Evolutionary conservation across 35 echinoderm and acorn worm genomes (phyloP).

Genomic region (Ptychodera flava): DNA sequence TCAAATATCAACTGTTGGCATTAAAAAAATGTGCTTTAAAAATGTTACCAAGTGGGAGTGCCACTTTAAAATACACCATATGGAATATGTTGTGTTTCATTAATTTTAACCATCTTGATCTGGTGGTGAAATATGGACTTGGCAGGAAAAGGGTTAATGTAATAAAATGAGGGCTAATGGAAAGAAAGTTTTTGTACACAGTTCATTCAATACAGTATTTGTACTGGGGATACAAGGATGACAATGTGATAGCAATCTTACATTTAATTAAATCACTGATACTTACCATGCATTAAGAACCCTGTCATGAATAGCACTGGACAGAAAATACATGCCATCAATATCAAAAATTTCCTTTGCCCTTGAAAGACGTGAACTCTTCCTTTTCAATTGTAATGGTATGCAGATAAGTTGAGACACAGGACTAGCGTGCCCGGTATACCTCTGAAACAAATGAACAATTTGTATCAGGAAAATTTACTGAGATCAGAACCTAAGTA

Average conservation of each 20-base stretch:
- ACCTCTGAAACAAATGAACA: slow-evolving; percentile 41
- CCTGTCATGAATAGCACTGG: slow-evolving; percentile 43
- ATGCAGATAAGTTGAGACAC: slow-evolving; percentile 35
- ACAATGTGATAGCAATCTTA: neutral
- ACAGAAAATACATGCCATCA: slow-evolving; percentile 56
- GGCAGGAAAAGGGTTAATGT: neutral
- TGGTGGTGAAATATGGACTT: too few relatives aligned
- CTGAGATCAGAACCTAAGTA: neutral
- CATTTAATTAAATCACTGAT: neutral
- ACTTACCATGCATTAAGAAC: slow-evolving; percentile 69
- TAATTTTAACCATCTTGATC: too few relatives aligned
- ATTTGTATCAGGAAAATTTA: too few relatives aligned
- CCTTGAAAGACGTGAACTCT: neutral
- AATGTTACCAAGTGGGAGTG: too few relatives aligned
- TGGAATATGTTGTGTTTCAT: too few relatives aligned
- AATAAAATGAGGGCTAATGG: neutral
- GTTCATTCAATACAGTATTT: neutral
- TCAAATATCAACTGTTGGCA: too few relatives aligned
- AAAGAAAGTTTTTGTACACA: neutral
- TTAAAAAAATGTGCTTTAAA: too few relatives aligned
- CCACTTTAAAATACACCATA: too few relatives aligned
- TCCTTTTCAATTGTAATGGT: neutral
- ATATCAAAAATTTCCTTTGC: neutral
- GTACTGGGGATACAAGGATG: neutral
- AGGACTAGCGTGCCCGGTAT: slow-evolving; percentile 60